A percentile compares a stretch with the other conserved stretches of the same genome.
Evolutionary conservation across 2,888 invertebrate genomes (phyloP).

Genomic region (Coelinius sp.): DNA sequence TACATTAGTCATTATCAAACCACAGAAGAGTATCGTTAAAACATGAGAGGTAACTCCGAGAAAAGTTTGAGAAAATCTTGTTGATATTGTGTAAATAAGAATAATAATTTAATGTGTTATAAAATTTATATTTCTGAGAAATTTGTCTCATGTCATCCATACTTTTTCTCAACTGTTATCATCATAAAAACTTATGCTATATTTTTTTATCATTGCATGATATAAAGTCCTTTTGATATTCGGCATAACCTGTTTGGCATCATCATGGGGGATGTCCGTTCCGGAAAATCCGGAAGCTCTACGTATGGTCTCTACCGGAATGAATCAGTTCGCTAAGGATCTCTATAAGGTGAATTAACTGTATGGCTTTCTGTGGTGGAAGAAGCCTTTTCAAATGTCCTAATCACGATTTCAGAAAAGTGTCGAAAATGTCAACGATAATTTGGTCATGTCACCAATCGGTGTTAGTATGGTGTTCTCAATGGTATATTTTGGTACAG

Average conservation of each 20-base stretch:
- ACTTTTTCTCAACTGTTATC: background rate
- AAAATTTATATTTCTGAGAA: background rate
- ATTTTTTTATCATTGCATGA: background rate
- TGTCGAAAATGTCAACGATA: constrained; percentile 35
- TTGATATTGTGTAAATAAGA: no score
- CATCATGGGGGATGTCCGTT: background rate
- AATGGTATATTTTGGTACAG: constrained; percentile 58
- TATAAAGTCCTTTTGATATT: background rate
- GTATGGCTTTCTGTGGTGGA: background rate
- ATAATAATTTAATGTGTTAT: no score
- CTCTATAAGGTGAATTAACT: constrained; percentile 50
- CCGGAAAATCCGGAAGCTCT: background rate
- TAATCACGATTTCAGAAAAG: background rate
- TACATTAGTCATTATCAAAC: background rate
- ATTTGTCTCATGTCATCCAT: background rate
- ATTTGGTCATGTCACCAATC: constrained; percentile 61
- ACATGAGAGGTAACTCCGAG: background rate
- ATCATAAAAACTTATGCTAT: no score
- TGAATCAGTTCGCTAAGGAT: constrained; percentile 45
- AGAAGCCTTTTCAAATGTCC: background rate
- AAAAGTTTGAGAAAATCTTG: background rate
- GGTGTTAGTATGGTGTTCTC: constrained; percentile 60
- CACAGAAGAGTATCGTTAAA: background rate
- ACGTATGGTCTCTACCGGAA: background rate
- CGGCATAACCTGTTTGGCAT: background rate